Evolutionary conservation across 2,888 invertebrate genomes (phyloP), one percentile per base, ranked within the genome.

Genomic region (Patella caerulea): DNA sequence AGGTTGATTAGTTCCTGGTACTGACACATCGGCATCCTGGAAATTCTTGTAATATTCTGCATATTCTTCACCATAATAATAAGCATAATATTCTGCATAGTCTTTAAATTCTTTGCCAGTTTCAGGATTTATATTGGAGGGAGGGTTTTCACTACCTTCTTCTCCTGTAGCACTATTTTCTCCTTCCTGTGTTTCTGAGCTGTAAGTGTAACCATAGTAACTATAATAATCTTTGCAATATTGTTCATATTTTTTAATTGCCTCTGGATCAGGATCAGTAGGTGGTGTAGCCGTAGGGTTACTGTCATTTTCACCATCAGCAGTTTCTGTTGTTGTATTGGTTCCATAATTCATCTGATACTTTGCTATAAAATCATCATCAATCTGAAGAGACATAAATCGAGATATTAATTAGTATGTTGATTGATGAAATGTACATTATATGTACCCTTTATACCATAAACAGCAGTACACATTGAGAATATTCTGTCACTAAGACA

Each of bases 341-440:
- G 73, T 56, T 9, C 93, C 93, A 92, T 99, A 99, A 88, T 94
- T 97, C 94, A 98, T 95, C 92, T 99, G 98, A 93, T 99, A 99
- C 78, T 94, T 94, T 0, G 98, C 99, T 93, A 99, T 94, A 89
- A 99, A 99, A 87, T 99, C 97, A 88, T 98, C 98, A 93, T 98
- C 97, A 81, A 99, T 94, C 94, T 94, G 90, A 9, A 90, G 82
- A 74, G 24, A n/a, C 71, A 73, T 72, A 73, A 65, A 45, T 45
- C 9, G 9, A 45, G 45, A 45, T 1, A 45, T 45, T 9, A 45
- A 45, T 45, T 45, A 45, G 45, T 45, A 45, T 45, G 45, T 45
- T 5, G 34, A 34, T 5, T 5, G 34, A 34, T 5, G 34, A 34
- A 34, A 34, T 34, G 5, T 34, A 34, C 34, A 34, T 34, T 29